phyloP scores from a whole-genome alignment of 2,113 vertebrate species.

The Emydura subglobosa region DNA sequence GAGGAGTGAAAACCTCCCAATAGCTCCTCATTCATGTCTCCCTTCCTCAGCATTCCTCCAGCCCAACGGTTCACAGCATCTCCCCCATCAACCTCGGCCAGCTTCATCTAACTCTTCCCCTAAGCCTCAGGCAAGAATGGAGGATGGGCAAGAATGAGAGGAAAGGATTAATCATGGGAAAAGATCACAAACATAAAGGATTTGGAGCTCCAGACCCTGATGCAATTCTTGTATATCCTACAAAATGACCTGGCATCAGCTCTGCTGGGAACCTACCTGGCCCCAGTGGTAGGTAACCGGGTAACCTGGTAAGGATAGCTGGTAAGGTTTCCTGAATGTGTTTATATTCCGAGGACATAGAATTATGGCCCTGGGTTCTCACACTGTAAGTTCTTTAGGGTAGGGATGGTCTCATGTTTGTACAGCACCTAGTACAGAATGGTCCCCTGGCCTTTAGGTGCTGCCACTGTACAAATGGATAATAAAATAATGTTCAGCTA shows the following conservation, averaged over 20 bases:
- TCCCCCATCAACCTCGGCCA: neutral
- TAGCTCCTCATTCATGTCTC: neutral
- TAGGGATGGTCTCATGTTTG: rapidly evolving
- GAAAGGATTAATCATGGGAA: neutral
- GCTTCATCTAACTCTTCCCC: neutral
- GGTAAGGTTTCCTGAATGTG: neutral
- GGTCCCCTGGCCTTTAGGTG: neutral
- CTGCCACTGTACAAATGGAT: rapidly evolving
- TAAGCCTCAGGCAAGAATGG: neutral
- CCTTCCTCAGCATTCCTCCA: neutral
- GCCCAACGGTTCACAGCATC: neutral
- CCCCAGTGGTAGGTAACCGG: neutral
- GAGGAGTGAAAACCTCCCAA: neutral
- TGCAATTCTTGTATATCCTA: neutral
- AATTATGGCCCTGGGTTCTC: neutral
- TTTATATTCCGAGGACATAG: neutral
- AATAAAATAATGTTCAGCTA: rapidly evolving
- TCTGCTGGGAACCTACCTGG: neutral
- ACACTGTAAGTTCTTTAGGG: neutral
- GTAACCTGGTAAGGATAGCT: neutral
- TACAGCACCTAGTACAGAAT: neutral
- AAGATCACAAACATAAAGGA: neutral
- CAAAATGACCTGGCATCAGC: neutral
- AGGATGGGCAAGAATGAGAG: neutral
- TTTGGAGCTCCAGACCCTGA: neutral